phyloP scores from a whole-genome alignment of 2,113 vertebrate genomes.

The Dascyllus trimaculatus region DNA sequence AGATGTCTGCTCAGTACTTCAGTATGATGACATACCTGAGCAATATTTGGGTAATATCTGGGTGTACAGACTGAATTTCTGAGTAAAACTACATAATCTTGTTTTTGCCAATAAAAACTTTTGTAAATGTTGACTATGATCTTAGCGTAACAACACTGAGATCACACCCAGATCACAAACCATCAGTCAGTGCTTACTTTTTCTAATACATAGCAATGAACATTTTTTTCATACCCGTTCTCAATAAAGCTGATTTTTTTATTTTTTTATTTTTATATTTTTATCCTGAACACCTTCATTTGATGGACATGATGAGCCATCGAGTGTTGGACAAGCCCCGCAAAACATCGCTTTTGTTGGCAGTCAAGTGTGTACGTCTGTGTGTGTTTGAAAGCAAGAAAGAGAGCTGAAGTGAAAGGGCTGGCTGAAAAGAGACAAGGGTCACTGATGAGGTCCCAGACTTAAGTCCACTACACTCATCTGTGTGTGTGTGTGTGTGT shows the following conservation, averaged over 20 bases:
- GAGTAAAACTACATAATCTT: too few species aligned
- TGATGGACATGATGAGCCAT: constrained; percentile 1
- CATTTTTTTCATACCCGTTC: too few species aligned
- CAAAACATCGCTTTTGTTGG: constrained; percentile 3
- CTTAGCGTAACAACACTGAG: too few species aligned
- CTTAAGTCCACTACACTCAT: constrained; percentile 53
- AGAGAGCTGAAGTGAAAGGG: constrained; percentile 49
- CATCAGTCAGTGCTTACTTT: too few species aligned
- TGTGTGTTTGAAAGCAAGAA: background rate
- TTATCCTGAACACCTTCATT: constrained; percentile 9
- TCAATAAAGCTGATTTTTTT: background rate
- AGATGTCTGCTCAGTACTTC: too few species aligned
- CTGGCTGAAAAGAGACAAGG: constrained; percentile 63
- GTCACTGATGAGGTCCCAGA: constrained; percentile 56
- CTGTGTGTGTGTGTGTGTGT: constrained; percentile 24
- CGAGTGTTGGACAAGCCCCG: background rate
- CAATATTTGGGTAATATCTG: too few species aligned
- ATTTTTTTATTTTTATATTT: background rate
- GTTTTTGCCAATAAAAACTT: too few species aligned
- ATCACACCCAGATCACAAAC: too few species aligned
- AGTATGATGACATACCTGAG: too few species aligned
- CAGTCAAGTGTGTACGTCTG: constrained; percentile 1
- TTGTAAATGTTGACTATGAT: too few species aligned
- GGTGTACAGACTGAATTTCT: too few species aligned
- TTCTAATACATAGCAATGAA: too few species aligned